phyloP scores from a whole-genome alignment of 2,113 vertebrate species.

The Salvelinus alpinus region DNA sequence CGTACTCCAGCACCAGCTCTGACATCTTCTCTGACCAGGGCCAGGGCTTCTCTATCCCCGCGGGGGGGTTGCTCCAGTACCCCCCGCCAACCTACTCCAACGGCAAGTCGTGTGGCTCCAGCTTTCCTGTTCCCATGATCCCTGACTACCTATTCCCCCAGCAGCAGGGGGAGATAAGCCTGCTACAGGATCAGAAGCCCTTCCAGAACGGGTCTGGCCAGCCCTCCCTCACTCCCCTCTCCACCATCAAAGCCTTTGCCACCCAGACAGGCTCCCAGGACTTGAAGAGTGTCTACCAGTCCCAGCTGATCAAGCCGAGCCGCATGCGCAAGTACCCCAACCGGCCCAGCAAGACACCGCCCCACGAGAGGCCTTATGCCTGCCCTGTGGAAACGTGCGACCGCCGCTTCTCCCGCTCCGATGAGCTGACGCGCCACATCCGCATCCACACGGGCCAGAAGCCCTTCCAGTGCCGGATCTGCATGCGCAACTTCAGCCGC shows the following conservation, averaged over 20 bases:
- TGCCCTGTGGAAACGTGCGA: conserved; percentile 97
- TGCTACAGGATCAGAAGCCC: conserved; percentile 92
- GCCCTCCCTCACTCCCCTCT: conserved; percentile 94
- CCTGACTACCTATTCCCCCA: conserved; percentile 97
- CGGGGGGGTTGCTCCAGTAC: conserved; percentile 79
- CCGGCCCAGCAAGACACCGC: conserved; percentile 96
- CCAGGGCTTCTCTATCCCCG: conserved; percentile 79
- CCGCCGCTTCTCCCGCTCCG: conserved; percentile 93
- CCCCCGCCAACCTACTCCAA: conserved; percentile 87
- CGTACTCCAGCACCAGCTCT: conserved; percentile 86
- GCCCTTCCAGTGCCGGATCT: conserved; percentile 98
- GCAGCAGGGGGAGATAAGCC: conserved; percentile 85
- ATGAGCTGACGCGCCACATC: conserved; percentile 96
- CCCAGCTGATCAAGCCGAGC: conserved; percentile 92
- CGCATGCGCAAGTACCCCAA: conserved; percentile 97
- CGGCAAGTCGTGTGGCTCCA: conserved; percentile 78
- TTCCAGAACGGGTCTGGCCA: conserved; percentile 87
- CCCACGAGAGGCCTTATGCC: conserved; percentile 94
- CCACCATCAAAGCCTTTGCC: conserved; percentile 98
- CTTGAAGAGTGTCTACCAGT: conserved; percentile 88
- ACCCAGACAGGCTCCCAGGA: conserved; percentile 93
- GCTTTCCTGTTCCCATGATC: conserved; percentile 97
- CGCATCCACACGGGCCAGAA: conserved; percentile 99
- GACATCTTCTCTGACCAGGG: conserved; percentile 91
- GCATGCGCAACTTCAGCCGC: conserved; percentile 99